phyloP scores from a whole-genome alignment of 2,797 vertebrate genomes.

The Sebastes oblongus region DNA sequence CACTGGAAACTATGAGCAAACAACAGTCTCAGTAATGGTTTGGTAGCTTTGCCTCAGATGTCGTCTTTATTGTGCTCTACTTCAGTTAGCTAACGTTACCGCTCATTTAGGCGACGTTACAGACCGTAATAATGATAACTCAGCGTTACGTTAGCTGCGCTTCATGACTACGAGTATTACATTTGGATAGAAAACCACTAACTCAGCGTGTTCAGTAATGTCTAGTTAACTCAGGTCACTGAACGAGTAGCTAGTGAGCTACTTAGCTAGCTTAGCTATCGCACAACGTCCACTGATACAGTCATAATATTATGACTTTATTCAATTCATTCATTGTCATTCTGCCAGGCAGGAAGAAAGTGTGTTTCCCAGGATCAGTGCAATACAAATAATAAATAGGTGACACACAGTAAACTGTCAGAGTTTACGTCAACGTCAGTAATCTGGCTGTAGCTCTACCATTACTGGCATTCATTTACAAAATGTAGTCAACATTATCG shows the following conservation, averaged over 20 bases:
- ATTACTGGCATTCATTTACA: background rate
- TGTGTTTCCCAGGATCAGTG: too few species aligned
- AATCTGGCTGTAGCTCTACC: background rate
- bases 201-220: fast-evolving
- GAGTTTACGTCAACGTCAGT: background rate
- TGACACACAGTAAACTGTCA: background rate
- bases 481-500: background rate
- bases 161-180: fast-evolving
- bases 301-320: too few species aligned
- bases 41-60: background rate
- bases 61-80: background rate
- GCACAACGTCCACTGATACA: too few species aligned
- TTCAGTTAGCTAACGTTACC: background rate
- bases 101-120: background rate
- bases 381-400: fast-evolving
- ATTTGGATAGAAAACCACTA: background rate
- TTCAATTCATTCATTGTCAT: too few species aligned
- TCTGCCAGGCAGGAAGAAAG: too few species aligned
- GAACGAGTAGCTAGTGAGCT: background rate
- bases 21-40: background rate
- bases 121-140: too few species aligned
- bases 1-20: fast-evolving
- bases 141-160: background rate
- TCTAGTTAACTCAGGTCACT: fast-evolving
- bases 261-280: background rate